Evolutionary conservation across 2,888 invertebrate species (phyloP), one percentile per base, ranked within the genome.

Genomic region (Papilio protenor): DNA sequence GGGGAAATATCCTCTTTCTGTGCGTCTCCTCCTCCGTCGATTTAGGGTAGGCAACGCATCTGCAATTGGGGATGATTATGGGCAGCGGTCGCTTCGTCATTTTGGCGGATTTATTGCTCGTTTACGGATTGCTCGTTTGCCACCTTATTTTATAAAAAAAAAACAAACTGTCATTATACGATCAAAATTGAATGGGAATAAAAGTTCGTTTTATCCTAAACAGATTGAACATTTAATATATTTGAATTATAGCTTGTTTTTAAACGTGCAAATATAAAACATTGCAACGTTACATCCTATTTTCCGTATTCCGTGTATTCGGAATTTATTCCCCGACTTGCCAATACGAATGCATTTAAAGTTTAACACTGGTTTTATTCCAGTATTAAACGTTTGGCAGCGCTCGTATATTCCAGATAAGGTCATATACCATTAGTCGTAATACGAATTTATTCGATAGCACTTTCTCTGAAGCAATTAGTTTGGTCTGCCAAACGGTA

Each of bases 281-380:
- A 64, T 40, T 23, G 52, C 18, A 3, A 72, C 18, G 27, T 23
- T 71, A 16, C n/a, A 45, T 55, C 59, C 59, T 59, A 59, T 59
- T 75, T 75, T 14, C 66, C 12, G 11, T 66, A 40, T 33, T 64
- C 64, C 33, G n/a, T n/a, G 52, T 47, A 40, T 59, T 77, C n/a
- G 18, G 64, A 77, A 64, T 77, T 77, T 77, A 72, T 77, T 61
- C 47, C 76, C 16, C 5, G n/a, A 72, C 72, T 70, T 59, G 11
- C 76, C 76, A 76, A 76, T 76, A 72, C 64, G 52, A 76, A 71
- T 72, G 64, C 72, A 55, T 77, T 77, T 64, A 77, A 76, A 72
- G 76, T 64, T 72, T 72, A 72, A 52, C 61, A 72, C 52, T 45
- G 52, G 23, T 72, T 77, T 77, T 72, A 72, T 77, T 77, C 40